These are phyloP conservation scores for Aelia acuminata DNA, from an alignment of 2,888 invertebrate species.

Conservation along the genomic window DNA sequence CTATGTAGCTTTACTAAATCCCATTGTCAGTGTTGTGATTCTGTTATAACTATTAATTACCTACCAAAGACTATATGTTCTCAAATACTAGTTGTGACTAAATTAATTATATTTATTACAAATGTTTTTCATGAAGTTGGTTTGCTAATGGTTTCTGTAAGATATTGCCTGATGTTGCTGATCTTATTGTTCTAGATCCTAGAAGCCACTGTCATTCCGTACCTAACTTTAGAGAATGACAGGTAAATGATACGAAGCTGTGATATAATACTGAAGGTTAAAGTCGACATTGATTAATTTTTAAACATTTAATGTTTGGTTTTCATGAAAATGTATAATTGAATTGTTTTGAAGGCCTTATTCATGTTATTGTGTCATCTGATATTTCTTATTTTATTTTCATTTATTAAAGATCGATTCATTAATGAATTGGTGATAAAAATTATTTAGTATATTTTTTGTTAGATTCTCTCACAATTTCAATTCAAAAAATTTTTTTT, in stretches of 20 bases:
- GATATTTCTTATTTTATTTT: background rate
- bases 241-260: background rate
- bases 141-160: background rate
- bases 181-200: background rate
- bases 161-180: background rate
- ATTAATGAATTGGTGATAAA: background rate
- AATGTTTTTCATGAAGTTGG: constrained; percentile 1
- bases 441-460: background rate
- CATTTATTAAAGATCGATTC: background rate
- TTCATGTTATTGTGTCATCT: background rate
- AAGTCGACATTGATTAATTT: background rate
- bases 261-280: constrained; percentile 23
- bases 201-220: background rate
- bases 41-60: background rate
- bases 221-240: background rate
- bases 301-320: constrained; percentile 4
- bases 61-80: background rate
- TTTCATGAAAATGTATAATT: background rate
- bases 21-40: background rate
- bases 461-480: too few relatives aligned
- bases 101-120: background rate
- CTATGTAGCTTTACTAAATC: constrained; percentile 37
- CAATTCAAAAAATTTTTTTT: background rate
- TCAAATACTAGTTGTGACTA: background rate
- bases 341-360: constrained; percentile 12